Evolutionary conservation across 2,113 vertebrate species (phyloP).

Genomic region (Mobula hypostoma): DNA sequence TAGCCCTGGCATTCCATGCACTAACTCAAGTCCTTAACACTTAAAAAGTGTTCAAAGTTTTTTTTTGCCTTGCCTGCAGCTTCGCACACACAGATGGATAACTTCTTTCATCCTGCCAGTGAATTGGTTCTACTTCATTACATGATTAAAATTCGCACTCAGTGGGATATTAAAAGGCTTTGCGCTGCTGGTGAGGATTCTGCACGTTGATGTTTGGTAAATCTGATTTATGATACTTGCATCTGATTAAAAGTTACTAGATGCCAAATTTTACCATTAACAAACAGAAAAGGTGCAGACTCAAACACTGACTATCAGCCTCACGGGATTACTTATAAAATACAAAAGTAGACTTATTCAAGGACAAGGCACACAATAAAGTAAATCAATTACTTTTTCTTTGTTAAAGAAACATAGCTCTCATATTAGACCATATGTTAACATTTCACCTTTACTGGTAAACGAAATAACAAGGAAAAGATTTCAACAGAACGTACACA

Average conservation of each 20-base stretch:
- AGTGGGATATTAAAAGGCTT: slow-evolving; percentile 32
- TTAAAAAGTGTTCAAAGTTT: slow-evolving; percentile 19
- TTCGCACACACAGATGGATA: slow-evolving; percentile 6
- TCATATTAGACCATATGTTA: slow-evolving; percentile 12
- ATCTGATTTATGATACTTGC: slow-evolving; percentile 32
- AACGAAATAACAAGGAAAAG: slow-evolving; percentile 16
- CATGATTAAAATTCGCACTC: slow-evolving; percentile 24
- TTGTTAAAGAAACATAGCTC: background rate
- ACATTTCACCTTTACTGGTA: background rate
- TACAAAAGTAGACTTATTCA: background rate
- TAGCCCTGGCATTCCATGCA: background rate
- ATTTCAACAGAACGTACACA: background rate
- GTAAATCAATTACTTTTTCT: background rate
- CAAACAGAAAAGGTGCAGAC: background rate
- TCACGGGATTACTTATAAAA: background rate
- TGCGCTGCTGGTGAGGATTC: slow-evolving; percentile 27
- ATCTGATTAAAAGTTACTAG: slow-evolving; percentile 2
- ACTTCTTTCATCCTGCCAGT: slow-evolving; percentile 26
- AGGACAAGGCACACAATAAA: slow-evolving; percentile 23
- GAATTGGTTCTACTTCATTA: slow-evolving; percentile 29
- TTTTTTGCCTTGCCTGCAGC: background rate
- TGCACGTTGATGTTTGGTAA: slow-evolving; percentile 32
- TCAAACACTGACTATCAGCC: background rate
- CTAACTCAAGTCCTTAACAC: background rate
- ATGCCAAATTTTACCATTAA: background rate